A percentile compares a stretch with the other conserved stretches of the same genome.
Evolutionary conservation across 2,888 invertebrate genomes (phyloP).

Genomic region (Dicyrtomina minuta): DNA sequence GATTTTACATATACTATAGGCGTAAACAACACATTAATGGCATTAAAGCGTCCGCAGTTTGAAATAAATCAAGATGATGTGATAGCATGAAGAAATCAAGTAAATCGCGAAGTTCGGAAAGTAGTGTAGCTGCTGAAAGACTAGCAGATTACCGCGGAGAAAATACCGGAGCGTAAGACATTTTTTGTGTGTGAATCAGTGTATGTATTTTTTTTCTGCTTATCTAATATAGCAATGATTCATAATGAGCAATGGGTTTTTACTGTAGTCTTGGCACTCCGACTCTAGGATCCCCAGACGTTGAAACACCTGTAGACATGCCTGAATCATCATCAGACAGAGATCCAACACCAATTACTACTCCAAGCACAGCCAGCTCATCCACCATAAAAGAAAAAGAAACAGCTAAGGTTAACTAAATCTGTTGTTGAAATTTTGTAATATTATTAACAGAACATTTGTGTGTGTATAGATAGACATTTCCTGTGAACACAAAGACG

Average conservation of each 20-base stretch:
- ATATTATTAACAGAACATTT: background rate
- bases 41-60: background rate
- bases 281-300: slow-evolving; percentile 50
- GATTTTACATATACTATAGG: no score
- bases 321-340: slow-evolving; percentile 56
- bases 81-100: slow-evolving; percentile 53
- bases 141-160: slow-evolving; percentile 57
- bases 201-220: no score
- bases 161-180: slow-evolving; percentile 47
- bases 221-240: background rate
- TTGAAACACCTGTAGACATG: slow-evolving; percentile 55
- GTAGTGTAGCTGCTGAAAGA: slow-evolving; percentile 56
- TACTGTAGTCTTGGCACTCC: slow-evolving; percentile 48
- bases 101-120: slow-evolving; percentile 55
- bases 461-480: no score
- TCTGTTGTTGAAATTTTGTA: slow-evolving; percentile 4
- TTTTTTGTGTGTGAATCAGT: background rate
- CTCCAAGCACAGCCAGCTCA: slow-evolving; percentile 42
- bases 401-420: slow-evolving; percentile 21
- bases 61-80: slow-evolving; percentile 13
- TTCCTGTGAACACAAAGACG: slow-evolving; percentile 2
- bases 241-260: background rate
- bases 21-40: no score
- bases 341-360: slow-evolving; percentile 54
- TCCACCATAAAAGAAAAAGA: slow-evolving; percentile 39